Conservation (phyloP, 1,140 invertebrate genomes). For the Drosophila grimshawi region DNA sequence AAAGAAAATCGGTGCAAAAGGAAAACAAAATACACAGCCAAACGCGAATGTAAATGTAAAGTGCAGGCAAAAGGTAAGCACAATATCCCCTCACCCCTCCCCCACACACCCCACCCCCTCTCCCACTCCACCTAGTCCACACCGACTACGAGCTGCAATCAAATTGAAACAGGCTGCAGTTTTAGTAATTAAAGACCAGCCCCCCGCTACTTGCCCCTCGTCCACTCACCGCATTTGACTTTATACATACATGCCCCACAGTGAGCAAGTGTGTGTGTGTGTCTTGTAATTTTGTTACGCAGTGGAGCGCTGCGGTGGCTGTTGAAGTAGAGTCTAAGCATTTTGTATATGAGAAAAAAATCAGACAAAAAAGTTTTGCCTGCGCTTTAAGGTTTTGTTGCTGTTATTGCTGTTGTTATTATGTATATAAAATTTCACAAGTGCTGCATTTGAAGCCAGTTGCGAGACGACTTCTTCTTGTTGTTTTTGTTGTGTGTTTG, state of each 20-base stretch:
- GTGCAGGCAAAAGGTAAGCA: constrained; percentile 67
- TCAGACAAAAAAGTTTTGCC: constrained; percentile 62
- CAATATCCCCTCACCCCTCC: constrained; percentile 47
- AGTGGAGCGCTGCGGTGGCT: constrained; percentile 64
- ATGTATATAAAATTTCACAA: constrained; percentile 58
- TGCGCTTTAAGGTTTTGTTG: constrained; percentile 53
- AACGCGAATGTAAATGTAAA: constrained; percentile 73
- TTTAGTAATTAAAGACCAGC: constrained; percentile 65
- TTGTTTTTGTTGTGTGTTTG: constrained; percentile 28
- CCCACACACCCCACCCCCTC: constrained; percentile 32
- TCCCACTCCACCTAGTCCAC: constrained; percentile 14
- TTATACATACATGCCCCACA: constrained; percentile 17
- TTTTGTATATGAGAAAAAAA: constrained; percentile 42
- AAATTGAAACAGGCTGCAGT: constrained; percentile 49
- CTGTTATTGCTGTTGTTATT: constrained; percentile 28
- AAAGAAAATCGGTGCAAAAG: constrained; percentile 68
- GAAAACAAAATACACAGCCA: constrained; percentile 69
- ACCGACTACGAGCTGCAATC: constrained; percentile 32
- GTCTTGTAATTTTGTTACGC: constrained; percentile 76
- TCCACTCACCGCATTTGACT: constrained; percentile 8
- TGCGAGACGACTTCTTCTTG: constrained; percentile 27
- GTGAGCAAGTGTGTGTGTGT: constrained; percentile 31
- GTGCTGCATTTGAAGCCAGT: constrained; percentile 60
- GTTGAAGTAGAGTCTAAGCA: constrained; percentile 74
- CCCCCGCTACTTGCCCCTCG: constrained; percentile 14